Base-by-base conservation (phyloP, 2,113 vertebrate species). In the Fulica atra region DNA sequence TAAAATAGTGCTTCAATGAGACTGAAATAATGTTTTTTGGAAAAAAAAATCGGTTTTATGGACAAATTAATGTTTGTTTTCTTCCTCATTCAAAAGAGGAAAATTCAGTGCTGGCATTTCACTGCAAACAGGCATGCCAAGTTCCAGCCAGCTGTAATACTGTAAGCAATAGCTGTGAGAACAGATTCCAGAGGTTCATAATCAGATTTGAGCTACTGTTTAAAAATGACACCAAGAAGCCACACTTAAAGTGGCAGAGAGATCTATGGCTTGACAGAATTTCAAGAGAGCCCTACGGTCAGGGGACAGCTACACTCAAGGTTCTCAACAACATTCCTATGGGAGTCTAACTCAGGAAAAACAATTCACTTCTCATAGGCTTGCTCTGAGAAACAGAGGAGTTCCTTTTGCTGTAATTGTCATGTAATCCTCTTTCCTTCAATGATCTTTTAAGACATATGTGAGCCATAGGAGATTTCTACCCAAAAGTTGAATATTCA, bases 1-100 rank as follows among this genome's bases (percentile, higher is more conserved):
- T 94, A 76, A 94, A 95, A 94, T 50, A 96, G 46, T 25, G 4
- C 36, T 81, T 93, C 51, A 89, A 33, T 86, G 65, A 94, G 81
- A 38, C 57, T 53, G 63, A 93, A 95, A 83, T 78, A 93, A 86
- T 35, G 13, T 64, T 87, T 89, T 86, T 65, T 26, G 20, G 38
- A 74, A 80, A 94, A 86, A 42, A 78, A 77, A 93, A 84, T 79
- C 69, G 57, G 63, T 56, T 93, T 96, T 92, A 95, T 86, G 82
- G 76, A 89, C 88, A 89, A 95, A 96, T 88, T 92, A 83, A 88
- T 94, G 61, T 94, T 96, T 94, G 79, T 95, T 96, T 95, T 93
- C 74, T 90, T 88, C 9, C 51, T 81, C 38, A 78, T 56, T 89
- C 66, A 95, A 91, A 96, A 77, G 87, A 81, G 40, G 35, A 94